These are phyloP conservation scores for Hydropotes inermis DNA, from an alignment of 2,113 vertebrate species.

Conservation along the genomic window DNA sequence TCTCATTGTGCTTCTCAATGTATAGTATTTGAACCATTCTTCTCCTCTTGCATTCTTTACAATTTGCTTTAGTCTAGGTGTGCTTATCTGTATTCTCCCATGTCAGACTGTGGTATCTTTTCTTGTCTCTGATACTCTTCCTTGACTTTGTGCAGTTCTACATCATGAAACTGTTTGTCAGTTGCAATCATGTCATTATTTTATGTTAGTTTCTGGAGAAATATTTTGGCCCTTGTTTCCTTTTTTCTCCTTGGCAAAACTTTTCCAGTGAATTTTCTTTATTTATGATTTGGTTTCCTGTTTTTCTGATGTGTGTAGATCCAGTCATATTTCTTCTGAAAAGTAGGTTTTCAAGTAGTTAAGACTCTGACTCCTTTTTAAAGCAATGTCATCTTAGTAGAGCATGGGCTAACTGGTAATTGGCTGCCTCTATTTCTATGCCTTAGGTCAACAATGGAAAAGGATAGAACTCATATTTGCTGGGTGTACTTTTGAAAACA, in stretches of 20 bases:
- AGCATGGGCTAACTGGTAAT: not conserved
- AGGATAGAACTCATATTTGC: not conserved
- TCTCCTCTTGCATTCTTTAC: not conserved
- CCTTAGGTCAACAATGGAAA: not conserved
- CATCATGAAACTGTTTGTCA: not conserved
- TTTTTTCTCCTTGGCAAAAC: not conserved
- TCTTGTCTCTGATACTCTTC: not conserved
- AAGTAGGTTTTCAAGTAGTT: not conserved
- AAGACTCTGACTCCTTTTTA: not conserved
- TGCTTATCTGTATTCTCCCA: not conserved
- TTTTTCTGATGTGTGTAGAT: not conserved
- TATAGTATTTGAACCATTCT: not conserved
- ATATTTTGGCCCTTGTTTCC: not conserved
- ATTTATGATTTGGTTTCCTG: not conserved
- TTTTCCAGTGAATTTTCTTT: not conserved
- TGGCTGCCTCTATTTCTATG: not conserved
- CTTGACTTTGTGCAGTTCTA: not conserved
- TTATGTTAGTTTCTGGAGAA: not conserved
- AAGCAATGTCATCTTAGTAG: not conserved
- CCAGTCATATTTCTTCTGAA: not conserved
- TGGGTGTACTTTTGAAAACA: not conserved
- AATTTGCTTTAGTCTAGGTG: not conserved
- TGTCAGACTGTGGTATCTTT: not conserved
- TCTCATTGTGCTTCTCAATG: not conserved
- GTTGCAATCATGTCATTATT: not conserved